Evolutionary conservation across 2,888 invertebrate species (phyloP), one percentile per base, ranked within the genome.

Genomic region (Tromatobia lineatoria): DNA sequence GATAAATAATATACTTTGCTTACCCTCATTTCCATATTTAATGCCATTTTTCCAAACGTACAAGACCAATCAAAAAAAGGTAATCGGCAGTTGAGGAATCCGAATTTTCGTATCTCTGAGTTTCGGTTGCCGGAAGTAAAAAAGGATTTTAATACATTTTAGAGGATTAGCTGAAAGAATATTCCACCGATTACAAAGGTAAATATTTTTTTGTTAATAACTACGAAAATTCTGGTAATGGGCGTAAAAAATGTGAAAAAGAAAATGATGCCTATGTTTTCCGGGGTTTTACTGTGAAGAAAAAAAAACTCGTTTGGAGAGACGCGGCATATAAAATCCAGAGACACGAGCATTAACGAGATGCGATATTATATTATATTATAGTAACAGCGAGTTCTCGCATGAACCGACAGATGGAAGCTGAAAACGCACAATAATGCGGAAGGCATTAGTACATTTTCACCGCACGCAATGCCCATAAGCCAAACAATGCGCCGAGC

Each of bases 371-470:
- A 34, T 38, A 38, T 38, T 59, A 54, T 52, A 34, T 25, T 15
- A 15, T 57, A 25, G 13, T 57, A 57, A 57, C 3, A 57, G 11
- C 7, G 8, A 20, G 18, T 64, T 64, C 10, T n/a, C 38, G 59
- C 29, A 34, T 59, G 50, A 20, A 61, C 52, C 23, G 25, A 69
- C 59, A 34, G n/a, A 42, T 73, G 73, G 50, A 80, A 23, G 80
- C 75, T 70, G 77, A 59, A 73, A 77, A 54, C 77, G 77, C 69
- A 74, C 73, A 77, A 84, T 84, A 84, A 84, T 73, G 83, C 81
- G 83, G 83, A 84, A 84, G 83, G 77, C 81, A 77, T 84, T 77
- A 84, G 83, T 77, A 77, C 59, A 77, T 84, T 84, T 81, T 81
- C 83, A 77, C 52, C 83, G 77, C 83, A 81, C 80, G 84, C 84